A percentile compares a stretch with the other conserved stretches of the same genome.
Evolutionary conservation across 2,888 invertebrate species (phyloP).

Genomic region (Polydrusus pterygomalis): DNA sequence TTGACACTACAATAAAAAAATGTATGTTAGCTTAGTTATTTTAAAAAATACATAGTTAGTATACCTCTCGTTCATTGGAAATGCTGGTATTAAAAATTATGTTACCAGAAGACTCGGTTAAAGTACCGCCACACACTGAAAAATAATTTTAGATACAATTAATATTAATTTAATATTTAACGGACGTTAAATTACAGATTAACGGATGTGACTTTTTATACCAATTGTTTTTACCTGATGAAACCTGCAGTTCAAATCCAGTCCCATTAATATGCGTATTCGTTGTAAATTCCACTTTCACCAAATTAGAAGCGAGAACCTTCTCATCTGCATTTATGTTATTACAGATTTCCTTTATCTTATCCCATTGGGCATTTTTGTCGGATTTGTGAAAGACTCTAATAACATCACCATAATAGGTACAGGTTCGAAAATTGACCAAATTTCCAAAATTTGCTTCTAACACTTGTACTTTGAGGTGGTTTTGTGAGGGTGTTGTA

Average conservation of each 20-base stretch:
- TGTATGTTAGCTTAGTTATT: not conserved
- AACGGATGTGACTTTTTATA: too few relatives aligned
- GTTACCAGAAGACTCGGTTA: conserved; percentile 76
- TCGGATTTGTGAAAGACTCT: conserved; percentile 74
- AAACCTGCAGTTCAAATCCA: conserved; percentile 80
- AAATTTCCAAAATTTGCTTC: conserved; percentile 77
- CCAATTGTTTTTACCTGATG: conserved; percentile 70
- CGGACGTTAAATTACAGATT: too few relatives aligned
- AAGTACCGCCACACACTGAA: conserved; percentile 81
- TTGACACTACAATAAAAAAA: conserved; percentile 74
- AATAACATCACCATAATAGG: conserved; percentile 76
- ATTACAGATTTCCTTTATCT: conserved; percentile 76
- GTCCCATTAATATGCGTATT: conserved; percentile 77
- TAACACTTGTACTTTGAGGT: conserved; percentile 76
- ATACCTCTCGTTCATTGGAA: conserved; percentile 30
- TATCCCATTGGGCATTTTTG: conserved; percentile 75
- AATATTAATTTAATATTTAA: not conserved
- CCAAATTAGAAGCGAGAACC: conserved; percentile 70
- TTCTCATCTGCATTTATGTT: conserved; percentile 63
- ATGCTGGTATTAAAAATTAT: conserved; percentile 70
- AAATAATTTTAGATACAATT: conserved; percentile 27
- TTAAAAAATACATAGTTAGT: not conserved
- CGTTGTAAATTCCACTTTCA: conserved; percentile 81
- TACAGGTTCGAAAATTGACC: conserved; percentile 70
- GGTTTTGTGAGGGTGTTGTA: conserved; percentile 76